Base-by-base conservation (phyloP, 2,888 invertebrate species). In the Adela reaumurella region DNA sequence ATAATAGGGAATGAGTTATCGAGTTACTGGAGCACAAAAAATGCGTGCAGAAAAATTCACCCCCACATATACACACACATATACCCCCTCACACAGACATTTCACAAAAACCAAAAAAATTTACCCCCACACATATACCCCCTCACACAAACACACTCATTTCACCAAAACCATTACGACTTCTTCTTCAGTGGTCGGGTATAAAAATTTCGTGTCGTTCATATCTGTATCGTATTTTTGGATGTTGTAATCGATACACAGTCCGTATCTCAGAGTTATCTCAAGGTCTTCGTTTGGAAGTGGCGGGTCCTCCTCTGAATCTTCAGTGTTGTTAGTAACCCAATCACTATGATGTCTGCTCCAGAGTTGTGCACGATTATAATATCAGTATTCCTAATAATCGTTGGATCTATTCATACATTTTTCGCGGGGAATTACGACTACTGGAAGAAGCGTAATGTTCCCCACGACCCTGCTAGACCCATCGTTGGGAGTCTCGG, bases 401-500 rank as follows among this genome's bases (percentile, higher is more conserved):
- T 35, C 8, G 6, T 35, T 14, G 35, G 35, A 35, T 14, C 35
- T 14, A 14, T 11, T 14, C 14, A 35, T 14, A 8, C n/a, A 11
- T 35, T 8, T 14, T 35, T 35, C 14, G 3, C 35, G 11, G 6
- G 35, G 35, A 3, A 35, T 14, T 35, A 14, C 19, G 35, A 24
- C 19, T 67, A 60, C 49, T 70, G 70, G 68, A 48, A 52, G 0
- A 52, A 57, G 10, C 58, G 58, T 2, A 59, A 59, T 1, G 65
- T 68, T 3, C 62, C 62, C 0, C 57, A 61, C 45, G 24, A 53
- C 2, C 53, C 58, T 0, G 63, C 64, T 0, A 58, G 65, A 41
- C 60, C 59, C 0, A 5, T 68, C 1, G 24, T 61, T 2, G 68
- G 67, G 3, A 67, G 62, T 48, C 59, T 68, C 35, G 62, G 59